A percentile compares a stretch with the other conserved stretches of the same genome.
phyloP scores from a whole-genome alignment of 2,797 vertebrate genomes.

The Mormyrops attenuatus region DNA sequence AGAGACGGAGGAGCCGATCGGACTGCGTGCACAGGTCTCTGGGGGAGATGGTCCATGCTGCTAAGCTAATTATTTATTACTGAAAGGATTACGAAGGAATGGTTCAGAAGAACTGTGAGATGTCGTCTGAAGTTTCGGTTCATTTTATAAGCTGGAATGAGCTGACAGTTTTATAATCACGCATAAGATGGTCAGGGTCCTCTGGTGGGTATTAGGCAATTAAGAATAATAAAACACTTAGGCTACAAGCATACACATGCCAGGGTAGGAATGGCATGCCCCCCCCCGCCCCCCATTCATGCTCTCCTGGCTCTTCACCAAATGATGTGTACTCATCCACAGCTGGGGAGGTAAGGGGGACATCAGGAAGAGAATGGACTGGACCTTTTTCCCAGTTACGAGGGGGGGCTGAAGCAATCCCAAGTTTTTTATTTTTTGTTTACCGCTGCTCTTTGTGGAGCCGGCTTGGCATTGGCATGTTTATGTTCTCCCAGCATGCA shows the following conservation, averaged over 20 bases:
- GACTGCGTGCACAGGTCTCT: slow-evolving; percentile 52
- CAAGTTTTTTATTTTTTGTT: not conserved
- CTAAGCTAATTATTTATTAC: slow-evolving; percentile 40
- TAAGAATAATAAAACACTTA: not conserved
- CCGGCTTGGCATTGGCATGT: not conserved
- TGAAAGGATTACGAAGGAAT: slow-evolving; percentile 37
- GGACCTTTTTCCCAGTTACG: not conserved
- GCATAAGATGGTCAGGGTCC: not conserved
- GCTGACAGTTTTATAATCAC: not conserved
- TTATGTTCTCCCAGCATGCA: not conserved
- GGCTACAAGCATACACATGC: not conserved
- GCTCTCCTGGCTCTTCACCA: not conserved
- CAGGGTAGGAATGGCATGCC: not conserved
- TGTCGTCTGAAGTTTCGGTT: not conserved
- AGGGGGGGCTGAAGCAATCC: not conserved
- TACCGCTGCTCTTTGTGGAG: not conserved
- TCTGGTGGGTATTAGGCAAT: not conserved
- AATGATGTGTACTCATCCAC: not conserved
- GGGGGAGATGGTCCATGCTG: slow-evolving; percentile 46
- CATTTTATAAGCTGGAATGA: not conserved
- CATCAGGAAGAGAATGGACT: not conserved
- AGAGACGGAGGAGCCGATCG: slow-evolving; percentile 18
- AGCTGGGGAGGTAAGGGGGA: not conserved
- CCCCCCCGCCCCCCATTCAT: not conserved
- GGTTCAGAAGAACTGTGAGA: not conserved